These are phyloP conservation scores for Scophthalmus maximus DNA, from an alignment of 2,113 vertebrate species.

Conservation along the genomic window DNA sequence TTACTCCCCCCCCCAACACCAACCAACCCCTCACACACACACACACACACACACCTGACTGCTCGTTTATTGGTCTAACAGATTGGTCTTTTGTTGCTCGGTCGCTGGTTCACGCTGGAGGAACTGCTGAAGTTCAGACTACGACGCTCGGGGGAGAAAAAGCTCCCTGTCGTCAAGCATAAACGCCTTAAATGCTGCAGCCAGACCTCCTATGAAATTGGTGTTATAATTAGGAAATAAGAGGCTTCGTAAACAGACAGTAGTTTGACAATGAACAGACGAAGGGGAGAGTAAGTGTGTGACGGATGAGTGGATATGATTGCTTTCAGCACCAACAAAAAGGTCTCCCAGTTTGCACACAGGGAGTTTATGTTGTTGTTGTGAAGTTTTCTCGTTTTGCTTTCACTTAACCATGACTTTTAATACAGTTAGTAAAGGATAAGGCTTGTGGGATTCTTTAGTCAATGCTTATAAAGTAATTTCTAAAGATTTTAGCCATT, in stretches of 20 bases:
- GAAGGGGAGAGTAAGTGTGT: constrained; percentile 40
- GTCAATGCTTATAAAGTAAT: too few relatives aligned
- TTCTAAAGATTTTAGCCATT: neutral
- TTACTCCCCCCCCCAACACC: constrained; percentile 74
- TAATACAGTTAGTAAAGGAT: too few relatives aligned
- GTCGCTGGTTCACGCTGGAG: constrained; percentile 59
- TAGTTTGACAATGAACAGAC: constrained; percentile 57
- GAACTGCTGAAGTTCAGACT: constrained; percentile 63
- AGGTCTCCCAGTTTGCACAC: constrained; percentile 18
- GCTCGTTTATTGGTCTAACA: constrained; percentile 82
- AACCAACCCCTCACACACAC: too few relatives aligned
- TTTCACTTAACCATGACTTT: too few relatives aligned
- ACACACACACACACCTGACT: constrained; percentile 70
- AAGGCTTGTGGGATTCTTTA: too few relatives aligned
- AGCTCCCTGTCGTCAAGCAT: constrained; percentile 58
- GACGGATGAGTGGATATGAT: constrained; percentile 52
- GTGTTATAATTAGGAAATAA: constrained; percentile 72
- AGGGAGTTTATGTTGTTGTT: neutral
- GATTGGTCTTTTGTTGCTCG: constrained; percentile 81
- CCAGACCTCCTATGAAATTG: constrained; percentile 61
- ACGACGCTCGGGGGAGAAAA: constrained; percentile 58
- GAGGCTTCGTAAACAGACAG: constrained; percentile 62
- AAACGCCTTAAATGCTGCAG: constrained; percentile 62
- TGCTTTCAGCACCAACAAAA: constrained; percentile 42
- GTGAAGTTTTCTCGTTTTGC: constrained; percentile 2